Base-by-base conservation (phyloP, 2,888 invertebrate genomes). In the Cyaniris semiargus region DNA sequence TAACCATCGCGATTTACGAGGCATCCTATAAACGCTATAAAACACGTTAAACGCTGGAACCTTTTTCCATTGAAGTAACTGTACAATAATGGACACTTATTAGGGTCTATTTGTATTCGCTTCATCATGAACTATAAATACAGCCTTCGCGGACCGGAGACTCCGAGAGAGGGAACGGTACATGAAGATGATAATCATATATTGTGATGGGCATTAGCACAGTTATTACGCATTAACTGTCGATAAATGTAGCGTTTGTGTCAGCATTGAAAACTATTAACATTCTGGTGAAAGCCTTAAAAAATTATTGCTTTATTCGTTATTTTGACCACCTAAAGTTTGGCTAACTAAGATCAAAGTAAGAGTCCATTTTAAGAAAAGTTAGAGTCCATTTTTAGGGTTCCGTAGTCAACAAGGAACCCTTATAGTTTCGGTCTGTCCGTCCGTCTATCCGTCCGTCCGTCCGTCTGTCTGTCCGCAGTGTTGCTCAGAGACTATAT, bases 91-190 rank as follows among this genome's bases (percentile, higher is more conserved):
- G 48, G 70, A 53, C 78, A 77, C 77, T 75, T 78, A 75, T 48
- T 75, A 66, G 48, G 15, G 48, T 76, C 72, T 71, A 72, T 77
- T 79, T 76, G 38, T 53, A 77, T 78, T 78, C 77, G 79, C 79
- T 76, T 78, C 76, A 79, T 80, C 79, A 79, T 78, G 75, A 27
- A 74, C 60, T 66, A 75, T 78, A 70, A 74, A 53, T 31, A 74
- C 48, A 75, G 60, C 34, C 72, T 76, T 76, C 58, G 56, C 48
- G 70, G 75, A 75, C 48, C 53, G 74, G 56, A 75, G 72, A 27
- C 60, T 76, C 71, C 44, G 5, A 27, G 53, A 27, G 27, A 18
- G 21, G 13, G 74, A 80, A 78, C 79, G 78, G 79, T 78, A 79
- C 75, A 44, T 60, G 10, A 77, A 76, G 72, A 75, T 53, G 53